These are phyloP conservation scores for Oreochromis niloticus DNA, from an alignment of 2,113 vertebrate genomes.

Conservation along the genomic window DNA sequence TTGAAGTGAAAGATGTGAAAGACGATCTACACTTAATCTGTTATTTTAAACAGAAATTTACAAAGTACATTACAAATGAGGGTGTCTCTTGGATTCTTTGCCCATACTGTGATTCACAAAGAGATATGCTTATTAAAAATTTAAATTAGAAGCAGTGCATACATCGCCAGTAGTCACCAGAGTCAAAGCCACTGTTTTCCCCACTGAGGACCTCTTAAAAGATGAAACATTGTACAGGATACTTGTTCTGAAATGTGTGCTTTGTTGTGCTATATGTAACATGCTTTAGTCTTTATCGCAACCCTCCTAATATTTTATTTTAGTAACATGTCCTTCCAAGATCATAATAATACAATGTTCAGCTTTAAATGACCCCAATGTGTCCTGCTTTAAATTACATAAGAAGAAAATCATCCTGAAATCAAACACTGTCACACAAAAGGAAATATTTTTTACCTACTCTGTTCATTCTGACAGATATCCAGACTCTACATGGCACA, in stretches of 20 bases:
- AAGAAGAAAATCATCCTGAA: background rate
- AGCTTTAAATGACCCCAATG: background rate
- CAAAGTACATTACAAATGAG: background rate
- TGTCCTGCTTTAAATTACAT: background rate
- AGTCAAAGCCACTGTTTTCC: background rate
- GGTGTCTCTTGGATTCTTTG: background rate
- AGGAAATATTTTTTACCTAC: background rate
- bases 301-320: background rate
- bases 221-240: background rate
- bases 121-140: background rate
- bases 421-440: background rate
- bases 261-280: background rate
- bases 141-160: background rate
- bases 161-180: background rate
- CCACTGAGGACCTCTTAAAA: background rate
- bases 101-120: background rate
- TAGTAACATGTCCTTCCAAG: background rate
- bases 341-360: background rate
- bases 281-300: background rate
- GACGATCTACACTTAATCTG: background rate
- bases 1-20: background rate
- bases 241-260: background rate
- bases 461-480: background rate
- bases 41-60: background rate
- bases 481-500: background rate